phyloP scores from a whole-genome alignment of 2,797 vertebrate species.

The Discoglossus pictus region DNA sequence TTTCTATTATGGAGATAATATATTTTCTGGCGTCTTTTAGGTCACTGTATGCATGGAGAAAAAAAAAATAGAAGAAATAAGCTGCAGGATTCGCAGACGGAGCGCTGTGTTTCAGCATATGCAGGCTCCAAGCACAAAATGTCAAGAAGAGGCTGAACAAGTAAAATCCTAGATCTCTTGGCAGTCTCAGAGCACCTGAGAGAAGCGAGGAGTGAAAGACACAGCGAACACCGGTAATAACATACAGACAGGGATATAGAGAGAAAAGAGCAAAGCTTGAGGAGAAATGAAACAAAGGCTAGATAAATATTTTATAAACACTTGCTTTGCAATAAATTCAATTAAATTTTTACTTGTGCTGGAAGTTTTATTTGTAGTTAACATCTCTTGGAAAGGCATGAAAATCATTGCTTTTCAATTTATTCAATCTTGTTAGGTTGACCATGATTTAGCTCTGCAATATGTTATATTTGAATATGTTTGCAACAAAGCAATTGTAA shows the following conservation, averaged over 20 bases:
- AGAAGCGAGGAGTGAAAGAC: constrained; percentile 1
- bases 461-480: constrained; percentile 41
- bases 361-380: constrained; percentile 24
- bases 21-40: constrained; percentile 5
- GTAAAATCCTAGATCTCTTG: constrained; percentile 40
- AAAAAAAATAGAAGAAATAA: constrained; percentile 8
- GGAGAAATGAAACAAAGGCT: constrained; percentile 32
- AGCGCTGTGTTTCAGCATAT: constrained; percentile 13
- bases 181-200: constrained; percentile 31
- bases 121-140: constrained; percentile 29
- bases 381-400: background rate
- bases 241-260: constrained; percentile 19
- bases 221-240: constrained; percentile 26
- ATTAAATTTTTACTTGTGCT: constrained; percentile 19
- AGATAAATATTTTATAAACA: constrained; percentile 47
- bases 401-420: constrained; percentile 6
- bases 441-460: constrained; percentile 37
- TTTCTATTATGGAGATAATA: constrained; percentile 32
- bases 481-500: constrained; percentile 28
- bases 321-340: constrained; percentile 23
- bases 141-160: constrained; percentile 28
- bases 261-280: constrained; percentile 8
- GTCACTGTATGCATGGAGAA: background rate
- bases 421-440: constrained; percentile 31
- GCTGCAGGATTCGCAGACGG: constrained; percentile 14